phyloP scores from a whole-genome alignment of 1,140 invertebrate genomes.

The Polypedilum vanderplanki region DNA sequence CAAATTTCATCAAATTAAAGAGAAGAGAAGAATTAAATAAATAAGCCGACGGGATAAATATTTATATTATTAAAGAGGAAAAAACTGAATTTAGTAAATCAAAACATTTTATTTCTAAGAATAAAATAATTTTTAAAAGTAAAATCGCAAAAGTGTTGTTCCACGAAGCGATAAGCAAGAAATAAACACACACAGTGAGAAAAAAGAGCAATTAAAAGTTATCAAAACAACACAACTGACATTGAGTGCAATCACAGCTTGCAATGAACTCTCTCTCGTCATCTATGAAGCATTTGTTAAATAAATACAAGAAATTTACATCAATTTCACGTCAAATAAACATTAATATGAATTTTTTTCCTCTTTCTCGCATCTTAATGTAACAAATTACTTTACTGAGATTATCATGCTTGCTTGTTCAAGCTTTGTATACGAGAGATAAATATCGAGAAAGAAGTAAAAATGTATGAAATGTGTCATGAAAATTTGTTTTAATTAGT shows the following conservation, averaged over 20 bases:
- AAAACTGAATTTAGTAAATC: too few species aligned
- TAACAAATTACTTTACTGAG: neutral
- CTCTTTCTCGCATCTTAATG: neutral
- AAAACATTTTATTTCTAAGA: too few species aligned
- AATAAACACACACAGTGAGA: neutral
- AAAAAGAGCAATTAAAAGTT: neutral
- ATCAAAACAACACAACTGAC: neutral
- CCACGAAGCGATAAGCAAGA: neutral
- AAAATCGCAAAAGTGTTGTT: neutral
- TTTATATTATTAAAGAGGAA: neutral
- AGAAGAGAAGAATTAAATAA: neutral
- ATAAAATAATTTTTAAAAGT: too few species aligned
- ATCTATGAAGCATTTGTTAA: conserved; percentile 24
- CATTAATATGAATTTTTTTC: neutral
- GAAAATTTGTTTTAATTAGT: conserved; percentile 28
- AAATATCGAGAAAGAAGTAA: neutral
- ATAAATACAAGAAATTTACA: conserved; percentile 15
- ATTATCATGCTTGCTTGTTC: too few species aligned
- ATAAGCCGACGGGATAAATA: neutral
- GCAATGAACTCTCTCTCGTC: neutral
- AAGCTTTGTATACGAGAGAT: too few species aligned
- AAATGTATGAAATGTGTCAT: conserved; percentile 21
- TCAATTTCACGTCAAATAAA: conserved; percentile 25
- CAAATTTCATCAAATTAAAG: neutral
- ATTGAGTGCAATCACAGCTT: conserved; percentile 3